A percentile compares a stretch with the other conserved stretches of the same genome.
Evolutionary conservation across 2,797 vertebrate genomes (phyloP).

Genomic region (Pantherophis alleghaniensis): DNA sequence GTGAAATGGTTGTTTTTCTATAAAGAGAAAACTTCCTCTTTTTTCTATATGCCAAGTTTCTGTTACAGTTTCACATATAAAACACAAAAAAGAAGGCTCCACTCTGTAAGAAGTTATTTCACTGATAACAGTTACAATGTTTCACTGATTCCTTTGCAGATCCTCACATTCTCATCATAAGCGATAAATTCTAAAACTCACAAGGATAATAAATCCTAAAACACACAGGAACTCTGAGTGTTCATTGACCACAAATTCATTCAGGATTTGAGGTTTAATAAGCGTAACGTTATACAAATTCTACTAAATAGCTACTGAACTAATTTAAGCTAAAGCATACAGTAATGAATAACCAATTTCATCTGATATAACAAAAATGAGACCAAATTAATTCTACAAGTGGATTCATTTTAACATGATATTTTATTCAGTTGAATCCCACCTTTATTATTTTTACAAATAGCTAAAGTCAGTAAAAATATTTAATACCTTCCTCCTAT

Average conservation of each 20-base stretch:
- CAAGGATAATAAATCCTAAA: not conserved
- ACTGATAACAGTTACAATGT: not conserved
- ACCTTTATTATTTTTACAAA: too few relatives aligned
- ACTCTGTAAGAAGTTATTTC: not conserved
- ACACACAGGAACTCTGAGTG: not conserved
- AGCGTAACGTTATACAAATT: not conserved
- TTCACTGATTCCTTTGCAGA: not conserved
- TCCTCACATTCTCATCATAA: not conserved
- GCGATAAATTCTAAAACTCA: not conserved
- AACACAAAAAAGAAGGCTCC: not conserved
- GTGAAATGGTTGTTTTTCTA: not conserved
- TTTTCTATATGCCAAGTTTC: not conserved
- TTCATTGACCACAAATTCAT: not conserved
- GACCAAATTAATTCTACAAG: not conserved
- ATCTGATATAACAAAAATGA: not conserved
- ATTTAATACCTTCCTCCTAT: too few relatives aligned
- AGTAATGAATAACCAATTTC: not conserved
- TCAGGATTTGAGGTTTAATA: not conserved
- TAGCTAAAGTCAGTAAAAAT: too few relatives aligned
- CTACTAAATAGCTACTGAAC: not conserved
- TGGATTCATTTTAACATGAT: not conserved
- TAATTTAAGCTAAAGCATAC: not conserved
- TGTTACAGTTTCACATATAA: not conserved
- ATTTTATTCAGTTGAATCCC: too few relatives aligned
- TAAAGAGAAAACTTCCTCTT: rapidly evolving